Conservation (phyloP, 2,113 vertebrate species). For the Saiga tatarica region DNA sequence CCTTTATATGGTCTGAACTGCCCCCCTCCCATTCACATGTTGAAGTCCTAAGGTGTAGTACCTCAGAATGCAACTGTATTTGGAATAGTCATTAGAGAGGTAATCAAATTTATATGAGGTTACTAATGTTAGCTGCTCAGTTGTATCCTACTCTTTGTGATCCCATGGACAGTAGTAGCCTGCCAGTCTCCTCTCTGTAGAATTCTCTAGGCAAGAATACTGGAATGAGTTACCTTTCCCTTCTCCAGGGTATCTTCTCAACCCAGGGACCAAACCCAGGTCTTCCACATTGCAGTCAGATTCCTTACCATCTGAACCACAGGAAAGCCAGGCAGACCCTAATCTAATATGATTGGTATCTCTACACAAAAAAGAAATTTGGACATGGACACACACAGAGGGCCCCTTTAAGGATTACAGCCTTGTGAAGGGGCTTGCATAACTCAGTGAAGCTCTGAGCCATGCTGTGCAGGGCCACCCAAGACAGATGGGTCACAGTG, state of each 20-base stretch:
- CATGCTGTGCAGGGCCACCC: neutral
- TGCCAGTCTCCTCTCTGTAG: neutral
- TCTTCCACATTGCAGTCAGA: neutral
- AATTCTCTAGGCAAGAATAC: neutral
- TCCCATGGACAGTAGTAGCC: neutral
- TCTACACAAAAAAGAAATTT: neutral
- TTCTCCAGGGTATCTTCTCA: neutral
- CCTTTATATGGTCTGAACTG: neutral
- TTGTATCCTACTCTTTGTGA: neutral
- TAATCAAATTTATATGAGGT: neutral
- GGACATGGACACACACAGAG: accelerated
- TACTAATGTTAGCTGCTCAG: neutral
- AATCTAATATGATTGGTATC: neutral
- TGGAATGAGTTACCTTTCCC: neutral
- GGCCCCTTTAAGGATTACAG: neutral
- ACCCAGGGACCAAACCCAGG: neutral
- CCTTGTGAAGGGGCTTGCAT: neutral
- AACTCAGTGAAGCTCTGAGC: neutral
- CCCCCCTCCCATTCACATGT: neutral
- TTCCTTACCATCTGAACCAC: neutral
- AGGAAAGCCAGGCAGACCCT: neutral
- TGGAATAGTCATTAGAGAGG: neutral
- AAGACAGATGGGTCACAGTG: neutral
- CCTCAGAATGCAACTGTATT: neutral
- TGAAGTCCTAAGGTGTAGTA: neutral